phyloP scores from a whole-genome alignment of 2,797 vertebrate species.

The Halcyon leucocephala region DNA sequence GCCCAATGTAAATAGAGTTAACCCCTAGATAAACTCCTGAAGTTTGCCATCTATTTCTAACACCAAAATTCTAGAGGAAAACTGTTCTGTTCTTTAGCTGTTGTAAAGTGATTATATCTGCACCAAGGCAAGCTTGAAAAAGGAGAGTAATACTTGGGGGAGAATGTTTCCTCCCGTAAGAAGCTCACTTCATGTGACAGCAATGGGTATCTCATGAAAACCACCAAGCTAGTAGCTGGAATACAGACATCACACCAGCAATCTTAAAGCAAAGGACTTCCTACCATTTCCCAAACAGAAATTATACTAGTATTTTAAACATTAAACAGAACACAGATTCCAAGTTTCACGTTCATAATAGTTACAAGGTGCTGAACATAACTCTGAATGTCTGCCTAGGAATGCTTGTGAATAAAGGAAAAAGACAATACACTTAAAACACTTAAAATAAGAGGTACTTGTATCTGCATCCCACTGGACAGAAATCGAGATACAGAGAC shows the following conservation, averaged over 20 bases:
- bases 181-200: not conserved
- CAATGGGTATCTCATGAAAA: not conserved
- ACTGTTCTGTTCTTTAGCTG: not conserved
- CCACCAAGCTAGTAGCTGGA: not conserved
- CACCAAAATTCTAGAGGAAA: not conserved
- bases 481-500: not conserved
- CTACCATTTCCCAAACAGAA: not conserved
- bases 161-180: not conserved
- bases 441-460: not conserved
- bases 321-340: not conserved
- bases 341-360: not conserved
- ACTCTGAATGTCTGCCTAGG: not conserved
- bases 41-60: not conserved
- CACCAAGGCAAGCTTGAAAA: not conserved
- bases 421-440: not conserved
- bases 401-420: not conserved
- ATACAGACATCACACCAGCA: not conserved
- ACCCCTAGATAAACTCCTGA: not conserved
- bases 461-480: not conserved
- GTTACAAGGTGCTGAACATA: not conserved
- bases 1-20: not conserved
- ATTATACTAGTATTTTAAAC: not conserved
- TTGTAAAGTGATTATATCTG: fast-evolving
- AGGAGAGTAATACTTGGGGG: not conserved
- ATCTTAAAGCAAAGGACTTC: not conserved